phyloP scores from a whole-genome alignment of 1,140 invertebrate species.

The Melipona quadrifasciata region DNA sequence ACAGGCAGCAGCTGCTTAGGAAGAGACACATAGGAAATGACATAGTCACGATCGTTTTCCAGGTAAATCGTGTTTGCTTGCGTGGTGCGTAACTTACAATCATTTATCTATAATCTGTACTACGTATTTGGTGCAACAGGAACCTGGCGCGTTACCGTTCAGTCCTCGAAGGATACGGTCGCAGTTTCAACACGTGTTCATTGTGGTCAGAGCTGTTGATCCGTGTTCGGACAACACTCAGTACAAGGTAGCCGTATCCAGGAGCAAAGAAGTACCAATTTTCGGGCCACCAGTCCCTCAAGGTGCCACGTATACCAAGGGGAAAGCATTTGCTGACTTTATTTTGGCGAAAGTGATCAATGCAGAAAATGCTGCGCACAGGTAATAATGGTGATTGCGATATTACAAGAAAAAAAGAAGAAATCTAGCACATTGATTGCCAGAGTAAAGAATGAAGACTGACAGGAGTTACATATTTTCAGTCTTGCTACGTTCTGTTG shows the following conservation, averaged over 20 bases:
- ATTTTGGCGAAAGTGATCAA: slow-evolving; percentile 98
- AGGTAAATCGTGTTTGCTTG: slow-evolving; percentile 76
- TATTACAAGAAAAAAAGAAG: background rate
- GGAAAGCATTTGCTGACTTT: slow-evolving; percentile 95
- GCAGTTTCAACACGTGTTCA: slow-evolving; percentile 99
- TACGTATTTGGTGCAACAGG: slow-evolving; percentile 77
- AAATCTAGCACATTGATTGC: no score
- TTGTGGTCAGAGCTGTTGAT: slow-evolving; percentile 94
- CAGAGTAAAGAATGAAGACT: no score
- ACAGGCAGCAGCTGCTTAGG: slow-evolving; percentile 94
- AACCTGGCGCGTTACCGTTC: slow-evolving; percentile 95
- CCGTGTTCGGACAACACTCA: slow-evolving; percentile 95
- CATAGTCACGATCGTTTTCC: slow-evolving; percentile 98
- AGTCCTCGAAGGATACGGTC: slow-evolving; percentile 96
- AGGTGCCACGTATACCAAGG: slow-evolving; percentile 92
- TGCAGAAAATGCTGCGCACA: slow-evolving; percentile 97
- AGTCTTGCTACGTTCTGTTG: no score
- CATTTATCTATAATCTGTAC: no score
- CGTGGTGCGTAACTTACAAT: background rate
- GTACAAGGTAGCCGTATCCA: slow-evolving; percentile 95
- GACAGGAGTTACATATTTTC: no score
- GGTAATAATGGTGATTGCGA: slow-evolving; percentile 43
- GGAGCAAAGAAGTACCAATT: slow-evolving; percentile 97
- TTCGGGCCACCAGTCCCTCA: slow-evolving; percentile 97
- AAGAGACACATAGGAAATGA: slow-evolving; percentile 97